These are phyloP conservation scores for Netelia melanura DNA, from an alignment of 2,888 invertebrate species.

Conservation along the genomic window DNA sequence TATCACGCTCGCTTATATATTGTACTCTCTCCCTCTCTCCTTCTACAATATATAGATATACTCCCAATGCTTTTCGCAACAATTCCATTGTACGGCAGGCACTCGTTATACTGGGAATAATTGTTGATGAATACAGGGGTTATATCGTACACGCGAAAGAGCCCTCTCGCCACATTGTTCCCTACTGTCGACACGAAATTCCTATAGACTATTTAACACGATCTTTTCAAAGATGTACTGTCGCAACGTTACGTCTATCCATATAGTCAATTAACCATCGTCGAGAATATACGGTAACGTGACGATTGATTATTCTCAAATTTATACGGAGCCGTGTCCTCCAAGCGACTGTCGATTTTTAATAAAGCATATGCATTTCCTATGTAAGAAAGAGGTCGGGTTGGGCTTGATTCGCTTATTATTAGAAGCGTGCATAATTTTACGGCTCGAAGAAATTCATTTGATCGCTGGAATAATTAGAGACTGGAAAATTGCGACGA, in stretches of 20 bases:
- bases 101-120: constrained; percentile 55
- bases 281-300: not conserved
- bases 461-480: not conserved
- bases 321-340: not conserved
- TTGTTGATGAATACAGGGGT: constrained; percentile 28
- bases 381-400: not conserved
- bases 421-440: not conserved
- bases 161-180: constrained; percentile 37
- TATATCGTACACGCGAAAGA: constrained; percentile 25
- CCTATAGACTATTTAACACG: constrained; percentile 29
- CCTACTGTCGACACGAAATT: constrained; percentile 18
- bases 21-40: constrained; percentile 14
- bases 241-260: not conserved
- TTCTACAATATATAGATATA: constrained; percentile 8
- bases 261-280: not conserved
- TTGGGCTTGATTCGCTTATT: not conserved
- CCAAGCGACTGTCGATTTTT: not conserved
- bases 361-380: constrained; percentile 7
- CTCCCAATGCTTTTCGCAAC: constrained; percentile 30
- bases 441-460: not conserved
- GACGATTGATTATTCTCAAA: not conserved
- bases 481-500: constrained; percentile 25
- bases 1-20: constrained; percentile 66
- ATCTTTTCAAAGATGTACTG: not conserved
- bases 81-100: constrained; percentile 72